Evolutionary conservation across 2,113 vertebrate genomes (phyloP).

Genomic region (Ovis canadensis): DNA sequence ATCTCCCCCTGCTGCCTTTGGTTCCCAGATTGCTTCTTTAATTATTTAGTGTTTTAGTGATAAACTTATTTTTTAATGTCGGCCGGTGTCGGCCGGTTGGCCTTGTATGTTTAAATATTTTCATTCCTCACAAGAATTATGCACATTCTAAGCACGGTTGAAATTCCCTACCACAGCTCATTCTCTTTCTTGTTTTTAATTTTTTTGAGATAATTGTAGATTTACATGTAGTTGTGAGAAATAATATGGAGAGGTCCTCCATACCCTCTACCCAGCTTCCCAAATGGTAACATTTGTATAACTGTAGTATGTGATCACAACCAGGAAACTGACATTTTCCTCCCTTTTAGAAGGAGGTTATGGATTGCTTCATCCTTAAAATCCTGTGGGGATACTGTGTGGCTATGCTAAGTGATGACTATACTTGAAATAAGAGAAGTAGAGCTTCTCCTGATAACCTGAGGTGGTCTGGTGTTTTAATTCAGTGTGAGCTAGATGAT

Average conservation of each 20-base stretch:
- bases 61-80: background rate
- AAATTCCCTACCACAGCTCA: background rate
- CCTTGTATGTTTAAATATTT: background rate
- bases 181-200: background rate
- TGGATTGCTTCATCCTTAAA: background rate
- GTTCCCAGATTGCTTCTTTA: background rate
- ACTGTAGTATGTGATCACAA: background rate
- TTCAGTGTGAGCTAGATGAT: background rate
- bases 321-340: background rate
- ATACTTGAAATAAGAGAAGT: background rate
- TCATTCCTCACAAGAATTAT: background rate
- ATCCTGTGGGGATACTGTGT: background rate
- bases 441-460: background rate
- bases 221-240: background rate
- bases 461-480: background rate
- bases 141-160: background rate
- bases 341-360: background rate
- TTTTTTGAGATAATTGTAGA: background rate
- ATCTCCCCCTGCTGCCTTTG: background rate
- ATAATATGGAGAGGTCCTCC: background rate
- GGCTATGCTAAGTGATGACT: conserved; percentile 28
- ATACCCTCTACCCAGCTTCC: background rate
- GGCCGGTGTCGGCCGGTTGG: background rate
- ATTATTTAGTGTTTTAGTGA: background rate
- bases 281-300: background rate